Conservation (phyloP, 2,113 vertebrate genomes). For the Protobothrops mucrosquamatus region DNA sequence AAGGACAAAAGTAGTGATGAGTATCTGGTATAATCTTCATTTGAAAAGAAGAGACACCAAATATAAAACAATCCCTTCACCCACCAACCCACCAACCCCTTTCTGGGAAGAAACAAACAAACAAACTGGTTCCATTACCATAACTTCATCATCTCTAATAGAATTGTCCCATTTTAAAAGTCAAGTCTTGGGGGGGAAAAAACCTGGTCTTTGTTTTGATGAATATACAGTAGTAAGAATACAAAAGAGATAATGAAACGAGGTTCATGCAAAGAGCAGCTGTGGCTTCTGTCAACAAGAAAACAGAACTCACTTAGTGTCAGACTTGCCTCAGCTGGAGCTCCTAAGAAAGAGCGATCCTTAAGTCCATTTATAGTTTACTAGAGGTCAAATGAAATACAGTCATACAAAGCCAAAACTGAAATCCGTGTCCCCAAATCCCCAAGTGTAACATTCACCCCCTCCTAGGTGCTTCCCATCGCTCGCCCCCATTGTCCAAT, state of each 20-base stretch:
- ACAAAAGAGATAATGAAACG: neutral
- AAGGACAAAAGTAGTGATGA: neutral
- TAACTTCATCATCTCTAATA: neutral
- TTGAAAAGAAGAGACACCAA: neutral
- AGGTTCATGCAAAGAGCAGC: neutral
- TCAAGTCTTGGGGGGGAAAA: neutral
- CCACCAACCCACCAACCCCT: neutral
- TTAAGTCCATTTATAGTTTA: neutral
- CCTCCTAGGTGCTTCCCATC: neutral
- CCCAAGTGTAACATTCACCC: neutral
- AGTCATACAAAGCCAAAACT: neutral
- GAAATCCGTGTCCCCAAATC: neutral
- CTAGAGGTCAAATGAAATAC: neutral
- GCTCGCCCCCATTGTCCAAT: neutral
- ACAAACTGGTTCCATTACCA: neutral
- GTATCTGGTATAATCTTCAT: neutral
- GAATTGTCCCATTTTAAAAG: neutral
- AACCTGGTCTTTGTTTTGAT: neutral
- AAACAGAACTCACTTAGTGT: neutral
- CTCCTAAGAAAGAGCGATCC: neutral
- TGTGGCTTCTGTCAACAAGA: neutral
- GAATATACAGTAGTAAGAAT: neutral
- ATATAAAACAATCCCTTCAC: neutral
- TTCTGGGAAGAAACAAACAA: neutral
- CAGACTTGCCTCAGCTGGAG: neutral